These are phyloP conservation scores for Melikaiella ostensackeni DNA, from an alignment of 2,888 invertebrate species.

Conservation along the genomic window DNA sequence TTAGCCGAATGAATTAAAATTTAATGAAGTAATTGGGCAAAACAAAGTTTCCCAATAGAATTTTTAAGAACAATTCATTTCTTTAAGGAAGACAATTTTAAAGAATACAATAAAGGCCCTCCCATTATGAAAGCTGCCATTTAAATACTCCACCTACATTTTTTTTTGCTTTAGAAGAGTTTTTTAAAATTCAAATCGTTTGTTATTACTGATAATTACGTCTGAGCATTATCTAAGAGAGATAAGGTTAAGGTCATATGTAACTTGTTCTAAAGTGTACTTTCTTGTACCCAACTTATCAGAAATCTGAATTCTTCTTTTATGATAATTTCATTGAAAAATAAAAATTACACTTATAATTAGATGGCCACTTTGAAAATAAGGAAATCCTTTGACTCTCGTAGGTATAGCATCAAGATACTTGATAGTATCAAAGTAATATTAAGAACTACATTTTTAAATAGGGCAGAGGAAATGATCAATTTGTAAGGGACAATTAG, in stretches of 20 bases:
- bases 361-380: background rate
- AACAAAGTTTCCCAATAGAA: too few relatives aligned
- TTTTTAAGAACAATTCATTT: too few relatives aligned
- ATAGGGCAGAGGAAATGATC: background rate
- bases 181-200: background rate
- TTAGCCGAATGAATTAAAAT: too few relatives aligned
- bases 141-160: too few relatives aligned
- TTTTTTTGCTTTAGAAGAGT: too few relatives aligned
- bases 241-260: background rate
- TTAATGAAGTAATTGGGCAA: too few relatives aligned
- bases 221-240: background rate
- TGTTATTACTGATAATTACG: background rate
- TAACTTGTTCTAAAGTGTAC: background rate
- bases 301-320: constrained; percentile 9
- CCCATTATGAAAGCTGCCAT: too few relatives aligned
- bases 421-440: background rate
- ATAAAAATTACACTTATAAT: background rate
- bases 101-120: too few relatives aligned
- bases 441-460: too few relatives aligned
- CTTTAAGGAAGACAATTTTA: too few relatives aligned
- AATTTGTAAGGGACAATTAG: constrained; percentile 8
- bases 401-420: background rate
- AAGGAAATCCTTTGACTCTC: background rate
- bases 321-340: background rate
- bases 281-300: background rate